Percentiles rank a stretch among this genome's conserved stretches.
Evolutionary conservation across 64 coral and sea anemone species (phyloP).

Genomic region (Trachythela sp.): DNA sequence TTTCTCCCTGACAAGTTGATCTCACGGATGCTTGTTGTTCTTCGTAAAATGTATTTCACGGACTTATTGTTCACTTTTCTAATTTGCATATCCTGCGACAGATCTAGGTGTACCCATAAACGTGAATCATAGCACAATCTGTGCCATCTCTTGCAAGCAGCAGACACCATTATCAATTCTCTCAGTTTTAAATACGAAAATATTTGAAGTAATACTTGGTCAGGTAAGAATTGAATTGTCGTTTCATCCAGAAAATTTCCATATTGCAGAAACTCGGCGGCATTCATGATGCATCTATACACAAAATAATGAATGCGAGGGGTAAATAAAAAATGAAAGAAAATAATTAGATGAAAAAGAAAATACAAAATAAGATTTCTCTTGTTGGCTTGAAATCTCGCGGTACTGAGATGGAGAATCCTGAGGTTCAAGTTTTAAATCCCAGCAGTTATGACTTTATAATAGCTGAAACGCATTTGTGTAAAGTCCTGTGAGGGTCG

Average conservation of each 20-base stretch:
- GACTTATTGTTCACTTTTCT: not conserved
- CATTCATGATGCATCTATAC: not conserved
- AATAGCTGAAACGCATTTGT: too few relatives aligned
- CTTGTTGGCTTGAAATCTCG: too few relatives aligned
- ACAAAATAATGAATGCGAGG: not conserved
- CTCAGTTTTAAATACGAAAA: not conserved
- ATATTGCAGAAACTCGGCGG: not conserved
- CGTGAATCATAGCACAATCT: not conserved
- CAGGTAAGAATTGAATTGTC: not conserved
- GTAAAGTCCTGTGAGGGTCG: too few relatives aligned
- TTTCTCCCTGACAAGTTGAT: not conserved
- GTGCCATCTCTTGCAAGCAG: not conserved
- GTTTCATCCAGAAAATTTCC: not conserved
- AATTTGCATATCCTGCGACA: not conserved
- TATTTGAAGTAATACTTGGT: not conserved
- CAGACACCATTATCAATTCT: not conserved
- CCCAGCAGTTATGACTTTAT: too few relatives aligned
- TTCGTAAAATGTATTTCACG: not conserved
- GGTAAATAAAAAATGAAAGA: not conserved
- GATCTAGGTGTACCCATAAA: not conserved
- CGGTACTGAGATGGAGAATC: too few relatives aligned
- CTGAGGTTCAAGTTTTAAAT: too few relatives aligned
- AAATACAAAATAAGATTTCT: too few relatives aligned
- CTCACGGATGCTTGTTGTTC: not conserved
- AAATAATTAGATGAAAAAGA: too few relatives aligned